Evolutionary conservation across 2,888 invertebrate genomes (phyloP), one percentile per base, ranked within the genome.

Genomic region (Nysson spinosus): DNA sequence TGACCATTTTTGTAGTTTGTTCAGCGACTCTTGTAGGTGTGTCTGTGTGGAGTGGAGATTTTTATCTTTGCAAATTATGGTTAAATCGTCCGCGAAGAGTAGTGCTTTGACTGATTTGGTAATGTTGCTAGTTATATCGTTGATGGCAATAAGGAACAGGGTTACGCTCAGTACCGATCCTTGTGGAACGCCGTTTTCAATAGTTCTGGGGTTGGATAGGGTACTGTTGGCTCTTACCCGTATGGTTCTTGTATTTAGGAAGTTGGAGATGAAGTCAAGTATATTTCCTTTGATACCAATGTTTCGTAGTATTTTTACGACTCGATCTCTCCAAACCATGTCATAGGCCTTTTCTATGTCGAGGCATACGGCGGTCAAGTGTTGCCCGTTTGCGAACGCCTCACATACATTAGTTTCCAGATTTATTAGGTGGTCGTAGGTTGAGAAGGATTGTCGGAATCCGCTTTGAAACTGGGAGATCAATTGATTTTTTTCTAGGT

Each of bases 381-480:
- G 12, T 7, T 40, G 16, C 11, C 30, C 28, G 0, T 37, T 44
- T 11, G 7, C 14, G 1, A 56, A 47, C 2, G 47, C 19, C 6
- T 47, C 34, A 9, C 42, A 42, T 16, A 47, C 49, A 4, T 22
- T 17, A 1, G 12, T 28, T 7, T 57, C 28, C 1, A 43, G 7
- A 3, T 43, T 50, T 0, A 50, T 20, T 9, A 50, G 20, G 2
- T 57, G 30, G 11, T 28, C 16, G 1, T 20, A 6, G 0, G 43
- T 50, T 1, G 30, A 44, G 6, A 37, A 35, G 11, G 16, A 40
- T 4, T 12, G 19, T 11, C 49, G 40, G 3, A 57, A 57, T 0
- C 49, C 49, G 7, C 26, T 35, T 44, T 50, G 57, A 1, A 22
- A n/a, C n/a, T n/a, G n/a, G n/a, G n/a, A n/a, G n/a, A n/a, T n/a